phyloP scores from a whole-genome alignment of 2,797 vertebrate genomes.

The Sebastes variabilis region DNA sequence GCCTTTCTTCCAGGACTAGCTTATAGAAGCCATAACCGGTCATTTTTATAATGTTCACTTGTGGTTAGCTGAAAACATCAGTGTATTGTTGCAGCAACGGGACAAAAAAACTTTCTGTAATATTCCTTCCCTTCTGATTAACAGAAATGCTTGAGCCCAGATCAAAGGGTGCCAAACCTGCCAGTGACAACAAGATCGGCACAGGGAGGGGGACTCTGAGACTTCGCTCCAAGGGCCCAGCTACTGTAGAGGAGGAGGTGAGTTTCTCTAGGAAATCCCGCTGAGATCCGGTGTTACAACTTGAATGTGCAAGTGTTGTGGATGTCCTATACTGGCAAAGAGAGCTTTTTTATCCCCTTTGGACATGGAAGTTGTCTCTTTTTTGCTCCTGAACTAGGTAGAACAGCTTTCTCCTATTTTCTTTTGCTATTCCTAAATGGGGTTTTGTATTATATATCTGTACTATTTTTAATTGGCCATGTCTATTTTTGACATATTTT shows the following conservation, averaged over 20 bases:
- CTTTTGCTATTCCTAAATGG: no score
- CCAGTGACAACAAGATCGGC: conserved; percentile 82
- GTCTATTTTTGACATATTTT: no score
- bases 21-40: not conserved
- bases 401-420: fast-evolving
- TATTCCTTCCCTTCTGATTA: not conserved
- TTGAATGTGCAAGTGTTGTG: not conserved
- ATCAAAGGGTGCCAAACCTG: conserved; percentile 83
- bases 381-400: not conserved
- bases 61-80: not conserved
- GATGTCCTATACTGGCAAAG: not conserved
- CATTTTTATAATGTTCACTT: not conserved
- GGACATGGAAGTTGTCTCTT: fast-evolving
- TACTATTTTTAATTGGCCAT: no score
- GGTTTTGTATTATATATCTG: no score
- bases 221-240: conserved; percentile 91
- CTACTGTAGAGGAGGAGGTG: conserved; percentile 93
- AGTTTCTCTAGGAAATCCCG: not conserved
- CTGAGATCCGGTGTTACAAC: not conserved
- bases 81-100: not conserved
- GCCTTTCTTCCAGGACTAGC: not conserved
- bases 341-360: no score
- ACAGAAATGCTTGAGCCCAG: conserved; percentile 93
- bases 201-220: conserved; percentile 91
- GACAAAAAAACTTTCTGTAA: not conserved